Base-by-base conservation (phyloP, 2,888 invertebrate species). In the Hemithea aestivaria region DNA sequence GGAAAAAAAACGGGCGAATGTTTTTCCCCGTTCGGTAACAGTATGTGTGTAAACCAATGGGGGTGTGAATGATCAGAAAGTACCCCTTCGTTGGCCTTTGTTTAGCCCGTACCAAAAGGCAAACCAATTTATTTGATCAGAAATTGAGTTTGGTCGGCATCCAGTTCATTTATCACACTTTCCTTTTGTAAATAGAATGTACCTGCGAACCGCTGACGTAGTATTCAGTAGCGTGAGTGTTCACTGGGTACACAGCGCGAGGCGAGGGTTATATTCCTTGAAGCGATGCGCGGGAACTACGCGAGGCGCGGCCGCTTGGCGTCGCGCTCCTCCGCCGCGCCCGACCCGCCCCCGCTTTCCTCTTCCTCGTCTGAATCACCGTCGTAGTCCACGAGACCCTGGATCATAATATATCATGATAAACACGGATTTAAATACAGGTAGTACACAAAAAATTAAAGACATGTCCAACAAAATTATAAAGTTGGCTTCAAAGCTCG, bases 281-380 rank as follows among this genome's bases (percentile, higher is more conserved):
- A 74, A 74, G 66, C 16, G 33, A 37, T 35, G 22, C 21, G n/a
- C 28, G 20, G 25, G 24, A 37, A 90, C 91, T 93, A 93, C 90
- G 93, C 92, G 61, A 94, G 90, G 51, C 94, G 90, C 73, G 93
- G 92, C 70, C 94, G 89, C 80, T 94, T 94, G 48, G 91, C 89
- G 63, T 90, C 89, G 36, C 91, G 90, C 68, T 84, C 82, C 32
- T 78, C 80, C 32, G 50, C 9, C 89, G 40, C 91, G 90, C 70
- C 80, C 29, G 76, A 79, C 29, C 51, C 27, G 2, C 12, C 46
- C 29, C 50, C 60, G 5, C 70, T 66, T 23, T 95, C 95, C 44
- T 96, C 96, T 42, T 96, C 96, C 66, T 98, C 98, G 66, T 98
- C 98, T 0, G 97, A 98, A 82, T 98, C 98, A 39, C 96, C 98